Conservation (phyloP, 2,888 invertebrate genomes). For the Metellina segmentata region DNA sequence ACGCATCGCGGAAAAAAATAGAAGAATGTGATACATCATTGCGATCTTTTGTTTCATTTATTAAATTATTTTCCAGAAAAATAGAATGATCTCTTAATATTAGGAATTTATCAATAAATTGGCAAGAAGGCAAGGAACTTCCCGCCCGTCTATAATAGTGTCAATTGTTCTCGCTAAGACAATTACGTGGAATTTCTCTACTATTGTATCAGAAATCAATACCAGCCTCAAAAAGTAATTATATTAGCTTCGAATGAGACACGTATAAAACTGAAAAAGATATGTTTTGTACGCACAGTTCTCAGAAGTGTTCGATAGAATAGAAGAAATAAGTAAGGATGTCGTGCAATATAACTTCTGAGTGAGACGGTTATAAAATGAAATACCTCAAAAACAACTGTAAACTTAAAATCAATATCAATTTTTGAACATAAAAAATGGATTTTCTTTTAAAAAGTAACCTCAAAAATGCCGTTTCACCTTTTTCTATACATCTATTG, state of each 20-base stretch:
- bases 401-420: too few relatives aligned
- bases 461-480: too few relatives aligned
- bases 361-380: too few relatives aligned
- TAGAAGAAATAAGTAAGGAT: too few relatives aligned
- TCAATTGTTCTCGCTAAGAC: conserved; percentile 50
- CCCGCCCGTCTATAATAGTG: conserved; percentile 37
- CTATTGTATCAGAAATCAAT: conserved; percentile 65
- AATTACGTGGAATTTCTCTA: conserved; percentile 40
- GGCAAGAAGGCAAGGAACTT: background rate
- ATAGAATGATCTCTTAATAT: background rate
- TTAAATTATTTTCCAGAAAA: background rate
- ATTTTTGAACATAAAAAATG: too few relatives aligned
- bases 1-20: background rate
- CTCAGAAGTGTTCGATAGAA: background rate
- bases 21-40: background rate
- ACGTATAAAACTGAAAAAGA: conserved; percentile 26
- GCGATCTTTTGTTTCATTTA: background rate
- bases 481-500: too few relatives aligned
- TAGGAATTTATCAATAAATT: background rate
- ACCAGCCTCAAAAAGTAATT: conserved; percentile 57
- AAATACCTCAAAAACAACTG: too few relatives aligned
- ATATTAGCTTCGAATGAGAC: conserved; percentile 56
- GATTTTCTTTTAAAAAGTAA: too few relatives aligned
- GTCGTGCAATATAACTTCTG: too few relatives aligned
- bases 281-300: background rate